Evolutionary conservation across 2,888 invertebrate species (phyloP).

Genomic region (Bembecia ichneumoniformis): DNA sequence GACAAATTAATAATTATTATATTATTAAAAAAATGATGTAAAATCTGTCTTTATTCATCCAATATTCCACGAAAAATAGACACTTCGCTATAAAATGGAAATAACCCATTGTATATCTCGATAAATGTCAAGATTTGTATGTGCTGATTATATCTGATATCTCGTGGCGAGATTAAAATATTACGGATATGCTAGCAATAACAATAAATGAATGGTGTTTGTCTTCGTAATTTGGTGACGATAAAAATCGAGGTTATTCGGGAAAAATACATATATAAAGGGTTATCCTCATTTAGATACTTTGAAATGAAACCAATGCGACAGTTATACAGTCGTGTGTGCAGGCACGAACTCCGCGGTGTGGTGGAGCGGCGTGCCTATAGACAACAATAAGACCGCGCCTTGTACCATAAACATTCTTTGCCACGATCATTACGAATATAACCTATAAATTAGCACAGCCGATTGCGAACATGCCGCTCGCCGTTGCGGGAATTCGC

Average conservation of each 20-base stretch:
- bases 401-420: slow-evolving; percentile 67
- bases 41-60: neutral
- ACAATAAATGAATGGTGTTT: no score
- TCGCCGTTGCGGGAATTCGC: slow-evolving; percentile 43
- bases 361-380: slow-evolving; percentile 29
- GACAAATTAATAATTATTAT: no score
- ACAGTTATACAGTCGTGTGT: slow-evolving; percentile 56
- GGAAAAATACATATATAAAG: no score
- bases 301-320: slow-evolving; percentile 60
- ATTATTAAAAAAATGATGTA: no score
- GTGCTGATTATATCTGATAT: no score
- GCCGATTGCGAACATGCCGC: slow-evolving; percentile 44
- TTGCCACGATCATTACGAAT: slow-evolving; percentile 64
- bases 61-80: neutral
- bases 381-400: slow-evolving; percentile 65
- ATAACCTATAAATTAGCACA: slow-evolving; percentile 66
- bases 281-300: slow-evolving; percentile 15
- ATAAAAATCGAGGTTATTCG: no score
- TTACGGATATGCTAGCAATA: no score
- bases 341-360: slow-evolving; percentile 30
- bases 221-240: no score
- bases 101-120: no score
- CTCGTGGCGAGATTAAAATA: no score
- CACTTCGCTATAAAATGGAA: no score
- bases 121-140: no score